These are phyloP conservation scores for Endotricha flammealis DNA, from an alignment of 2,888 invertebrate genomes.

Conservation along the genomic window DNA sequence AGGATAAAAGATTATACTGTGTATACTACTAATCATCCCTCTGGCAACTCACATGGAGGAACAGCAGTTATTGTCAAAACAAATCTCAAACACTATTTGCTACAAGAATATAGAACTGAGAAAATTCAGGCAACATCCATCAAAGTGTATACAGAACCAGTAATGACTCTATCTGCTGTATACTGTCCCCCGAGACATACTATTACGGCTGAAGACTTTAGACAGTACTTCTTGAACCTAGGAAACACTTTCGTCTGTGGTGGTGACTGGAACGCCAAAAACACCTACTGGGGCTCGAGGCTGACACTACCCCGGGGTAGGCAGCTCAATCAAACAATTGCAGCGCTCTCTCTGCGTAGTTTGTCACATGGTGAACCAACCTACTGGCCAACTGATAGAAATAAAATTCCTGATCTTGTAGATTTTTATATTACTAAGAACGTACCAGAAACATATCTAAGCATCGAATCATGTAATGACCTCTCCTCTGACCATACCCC, in stretches of 20 bases:
- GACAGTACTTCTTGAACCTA: conserved; percentile 15
- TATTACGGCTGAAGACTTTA: conserved; percentile 13
- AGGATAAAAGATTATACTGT: conserved; percentile 12
- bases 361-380: neutral
- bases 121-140: conserved; percentile 18
- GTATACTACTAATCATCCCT: conserved; percentile 19
- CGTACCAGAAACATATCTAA: neutral
- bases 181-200: conserved; percentile 21
- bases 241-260: conserved; percentile 13
- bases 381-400: conserved; percentile 19
- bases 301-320: conserved; percentile 16
- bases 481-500: conserved; percentile 4
- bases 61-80: conserved; percentile 19
- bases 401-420: neutral
- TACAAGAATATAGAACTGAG: conserved; percentile 11
- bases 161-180: conserved; percentile 15
- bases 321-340: conserved; percentile 9
- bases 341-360: neutral
- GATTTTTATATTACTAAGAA: conserved; percentile 2
- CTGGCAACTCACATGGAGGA: conserved; percentile 22
- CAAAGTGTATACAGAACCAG: conserved; percentile 11
- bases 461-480: conserved; percentile 1
- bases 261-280: conserved; percentile 24
- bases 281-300: conserved; percentile 23
- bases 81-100: conserved; percentile 17